phyloP scores from a whole-genome alignment of 2,113 vertebrate species.

The Cranoglanis bouderius region DNA sequence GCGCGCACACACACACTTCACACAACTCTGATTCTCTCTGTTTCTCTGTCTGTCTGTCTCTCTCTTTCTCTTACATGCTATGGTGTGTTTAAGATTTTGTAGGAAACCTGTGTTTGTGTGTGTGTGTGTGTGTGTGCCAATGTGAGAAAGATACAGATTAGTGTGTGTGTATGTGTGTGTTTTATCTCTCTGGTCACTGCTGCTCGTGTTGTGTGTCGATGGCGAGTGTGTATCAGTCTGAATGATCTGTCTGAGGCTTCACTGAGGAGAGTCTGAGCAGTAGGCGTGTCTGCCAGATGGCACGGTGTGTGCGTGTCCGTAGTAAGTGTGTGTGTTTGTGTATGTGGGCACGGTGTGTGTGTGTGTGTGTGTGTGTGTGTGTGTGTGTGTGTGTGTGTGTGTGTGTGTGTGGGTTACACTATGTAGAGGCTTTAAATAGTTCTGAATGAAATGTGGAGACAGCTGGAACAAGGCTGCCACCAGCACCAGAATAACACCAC shows the following conservation, averaged over 20 bases:
- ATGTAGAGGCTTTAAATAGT: conserved; percentile 70
- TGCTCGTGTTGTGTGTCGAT: background rate
- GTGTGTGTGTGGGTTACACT: background rate
- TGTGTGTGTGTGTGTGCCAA: background rate
- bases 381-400: conserved; percentile 6
- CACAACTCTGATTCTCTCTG: too few relatives aligned
- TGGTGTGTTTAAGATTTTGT: background rate
- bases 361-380: background rate
- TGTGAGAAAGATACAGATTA: background rate
- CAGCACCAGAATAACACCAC: conserved; percentile 72
- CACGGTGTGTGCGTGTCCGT: too few relatives aligned
- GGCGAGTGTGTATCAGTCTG: background rate
- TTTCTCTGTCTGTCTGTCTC: background rate
- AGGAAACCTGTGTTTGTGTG: background rate
- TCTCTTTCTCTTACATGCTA: background rate
- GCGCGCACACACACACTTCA: background rate
- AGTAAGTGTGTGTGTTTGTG: too few relatives aligned
- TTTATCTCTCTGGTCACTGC: background rate
- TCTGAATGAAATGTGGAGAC: conserved; percentile 74
- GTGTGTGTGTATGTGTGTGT: background rate
- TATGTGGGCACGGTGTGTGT: too few relatives aligned
- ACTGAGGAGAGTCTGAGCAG: background rate
- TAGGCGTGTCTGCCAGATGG: background rate
- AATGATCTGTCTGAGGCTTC: background rate
- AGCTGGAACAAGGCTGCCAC: conserved; percentile 70